Base-by-base conservation (phyloP, 53 echinoderm and acorn worm species). In the Luidia sarsii region DNA sequence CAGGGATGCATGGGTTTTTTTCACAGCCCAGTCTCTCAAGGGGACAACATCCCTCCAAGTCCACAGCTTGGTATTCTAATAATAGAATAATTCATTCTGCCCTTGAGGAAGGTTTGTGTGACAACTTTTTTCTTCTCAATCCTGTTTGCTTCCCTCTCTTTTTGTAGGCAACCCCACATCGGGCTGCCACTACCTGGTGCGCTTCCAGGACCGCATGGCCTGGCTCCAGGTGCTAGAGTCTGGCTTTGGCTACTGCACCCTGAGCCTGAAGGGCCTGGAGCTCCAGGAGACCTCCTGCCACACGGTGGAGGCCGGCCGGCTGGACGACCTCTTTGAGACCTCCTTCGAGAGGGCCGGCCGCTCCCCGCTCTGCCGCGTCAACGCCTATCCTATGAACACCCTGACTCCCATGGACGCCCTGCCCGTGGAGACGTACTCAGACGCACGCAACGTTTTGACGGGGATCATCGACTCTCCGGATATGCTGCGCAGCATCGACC, bases 271-370 rank as follows among this genome's bases (percentile, higher is more conserved):
- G 75, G 97, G 97, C 30, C 87, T 96, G 91, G 97, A 96, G 52
- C 74, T 96, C 8, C 93, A 96, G 51, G 97, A 96, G 55, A 96
- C 97, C 0, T 96, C 97, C 50, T 96, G 97, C 54, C 97, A 96
- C 84, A 96, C 97, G 2, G 87, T 89, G 18, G 97, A 96, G 83
- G 97, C 97, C 24, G 86, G 80, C 6, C 64, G 81, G 20, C 80
- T 96, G 23, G 97, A 96, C 33, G 97, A 88, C 30, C 86, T 93
- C 62, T 96, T 96, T 61, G 89, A 96, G 0, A 73, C 80, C 13
- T 81, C 93, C n/a, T 96, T 96, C 35, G 88, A 85, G 38, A 53
- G 70, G 50, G 74, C 86, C 11, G 74, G 72, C 32, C 75, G 82
- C 43, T 80, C 64, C 28, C 73, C 50, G 18, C 37, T 83, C 28